These are phyloP conservation scores for Leptopilina clavipes DNA, from an alignment of 1,140 invertebrate genomes.

Conservation along the genomic window DNA sequence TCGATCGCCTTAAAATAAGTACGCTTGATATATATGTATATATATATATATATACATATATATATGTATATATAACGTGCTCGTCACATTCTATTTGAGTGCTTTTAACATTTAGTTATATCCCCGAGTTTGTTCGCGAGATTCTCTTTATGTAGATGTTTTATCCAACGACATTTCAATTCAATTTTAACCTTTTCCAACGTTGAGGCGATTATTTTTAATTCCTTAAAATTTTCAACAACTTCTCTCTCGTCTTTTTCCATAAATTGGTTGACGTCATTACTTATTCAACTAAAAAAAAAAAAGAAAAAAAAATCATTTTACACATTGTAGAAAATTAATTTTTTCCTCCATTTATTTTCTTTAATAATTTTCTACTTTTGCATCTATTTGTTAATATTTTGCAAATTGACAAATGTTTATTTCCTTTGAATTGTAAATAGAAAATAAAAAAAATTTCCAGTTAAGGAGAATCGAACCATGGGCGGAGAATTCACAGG, in stretches of 20 bases:
- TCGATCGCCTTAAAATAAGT: slow-evolving; percentile 32
- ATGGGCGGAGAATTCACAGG: no score
- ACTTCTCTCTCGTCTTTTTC: neutral
- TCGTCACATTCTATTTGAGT: slow-evolving; percentile 30
- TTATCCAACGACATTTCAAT: neutral
- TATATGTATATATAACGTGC: slow-evolving; percentile 11
- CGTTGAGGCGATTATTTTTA: neutral
- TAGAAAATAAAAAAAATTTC: no score
- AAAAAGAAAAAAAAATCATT: neutral
- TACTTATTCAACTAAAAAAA: neutral
- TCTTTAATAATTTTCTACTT: no score
- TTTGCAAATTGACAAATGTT: no score
- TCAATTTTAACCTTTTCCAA: slow-evolving; percentile 10
- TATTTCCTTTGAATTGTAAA: no score
- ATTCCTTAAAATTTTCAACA: neutral
- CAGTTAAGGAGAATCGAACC: no score
- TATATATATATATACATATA: neutral
- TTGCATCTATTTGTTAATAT: no score
- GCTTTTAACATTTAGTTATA: slow-evolving; percentile 27
- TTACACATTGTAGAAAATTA: no score
- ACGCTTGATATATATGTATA: slow-evolving; percentile 21
- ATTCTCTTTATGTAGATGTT: slow-evolving; percentile 20
- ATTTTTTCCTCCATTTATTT: no score
- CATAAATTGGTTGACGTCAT: neutral
- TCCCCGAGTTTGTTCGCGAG: neutral